Base-by-base conservation (phyloP, 2,113 vertebrate species). In the Gasterosteus aculeatus region DNA sequence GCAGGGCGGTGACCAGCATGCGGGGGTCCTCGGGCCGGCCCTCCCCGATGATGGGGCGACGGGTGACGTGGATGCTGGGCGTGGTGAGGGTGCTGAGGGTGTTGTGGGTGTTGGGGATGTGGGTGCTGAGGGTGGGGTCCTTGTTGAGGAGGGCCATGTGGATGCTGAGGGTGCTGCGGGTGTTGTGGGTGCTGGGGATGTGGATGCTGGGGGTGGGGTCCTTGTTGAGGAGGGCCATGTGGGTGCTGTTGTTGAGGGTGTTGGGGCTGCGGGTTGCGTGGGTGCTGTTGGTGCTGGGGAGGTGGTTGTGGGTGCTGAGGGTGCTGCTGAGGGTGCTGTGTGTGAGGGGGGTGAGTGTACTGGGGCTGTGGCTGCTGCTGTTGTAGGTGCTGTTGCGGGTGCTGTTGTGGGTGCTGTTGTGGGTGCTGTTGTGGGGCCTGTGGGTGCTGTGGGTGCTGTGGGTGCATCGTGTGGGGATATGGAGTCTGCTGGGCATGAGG, bases 1-100 rank as follows among this genome's bases (percentile, higher is more conserved):
- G 97, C 94, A 61, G 97, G 97, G 85, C 97, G 96, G 90, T 98
- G 98, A 89, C 97, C 97, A 85, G 95, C 91, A 71, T 97, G 96
- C 7, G 96, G 96, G 26, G 95, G 95, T 87, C 96, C 94, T 73
- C 94, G 84, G 46, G 84, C 78, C 1, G 93, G 90, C 15, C 92
- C 94, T 58, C 94, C 92, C 8, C 92, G 92, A 74, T 92, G 91
- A 69, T 93, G 93, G 26, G 92, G 92, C 0, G 90, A 87, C 1
- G 91, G 90, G 77, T 94, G 91, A 31, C 90, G 92, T 61, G 87
- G 91, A 69, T 93, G 92, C 56, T 91, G 91, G n/a, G 38, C 79
- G 14, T 92, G 92, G 69, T 92, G 85, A 0, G 79, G 75, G 1
- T 80, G 85, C 1, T 65, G 63, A 5, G 61, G 41, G 18, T 44